Conservation (phyloP, 2,888 invertebrate species). For the Hermodice carunculata region DNA sequence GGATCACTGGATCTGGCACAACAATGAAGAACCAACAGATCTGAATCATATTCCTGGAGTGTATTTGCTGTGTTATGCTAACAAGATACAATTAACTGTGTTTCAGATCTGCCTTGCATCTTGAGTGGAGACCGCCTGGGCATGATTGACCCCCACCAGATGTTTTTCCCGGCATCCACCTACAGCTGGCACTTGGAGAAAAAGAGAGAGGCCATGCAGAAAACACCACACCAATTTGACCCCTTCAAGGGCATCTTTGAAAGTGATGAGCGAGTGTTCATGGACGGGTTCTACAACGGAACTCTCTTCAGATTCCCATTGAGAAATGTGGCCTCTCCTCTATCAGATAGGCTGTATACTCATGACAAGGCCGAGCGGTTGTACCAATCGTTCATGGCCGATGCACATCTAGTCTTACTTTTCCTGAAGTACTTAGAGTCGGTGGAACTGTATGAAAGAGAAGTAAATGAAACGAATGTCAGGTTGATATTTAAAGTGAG, state of each 20-base stretch:
- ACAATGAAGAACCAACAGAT: too few relatives aligned
- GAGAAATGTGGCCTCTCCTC: constrained; percentile 34
- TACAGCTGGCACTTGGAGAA: constrained; percentile 34
- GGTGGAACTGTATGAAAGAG: constrained; percentile 47
- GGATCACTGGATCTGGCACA: too few relatives aligned
- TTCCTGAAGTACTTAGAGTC: constrained; percentile 56
- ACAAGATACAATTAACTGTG: background rate
- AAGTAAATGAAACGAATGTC: constrained; percentile 18
- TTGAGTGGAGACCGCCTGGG: constrained; percentile 56
- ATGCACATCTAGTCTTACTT: constrained; percentile 53
- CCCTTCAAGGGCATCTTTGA: constrained; percentile 50
- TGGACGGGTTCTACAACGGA: constrained; percentile 47
- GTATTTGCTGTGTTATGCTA: too few relatives aligned
- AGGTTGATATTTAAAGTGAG: constrained; percentile 34
- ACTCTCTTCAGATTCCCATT: constrained; percentile 64
- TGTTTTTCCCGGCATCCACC: constrained; percentile 34
- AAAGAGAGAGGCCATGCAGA: constrained; percentile 18
- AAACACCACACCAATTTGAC: constrained; percentile 36
- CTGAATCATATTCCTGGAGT: too few relatives aligned
- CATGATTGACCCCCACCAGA: constrained; percentile 57
- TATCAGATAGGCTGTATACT: constrained; percentile 36
- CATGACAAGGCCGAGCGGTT: constrained; percentile 34
- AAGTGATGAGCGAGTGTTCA: constrained; percentile 25
- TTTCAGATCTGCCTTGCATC: constrained; percentile 47
- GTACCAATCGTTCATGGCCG: constrained; percentile 46